These are phyloP conservation scores for Euclidia mi DNA, from an alignment of 2,888 invertebrate genomes.

Conservation along the genomic window DNA sequence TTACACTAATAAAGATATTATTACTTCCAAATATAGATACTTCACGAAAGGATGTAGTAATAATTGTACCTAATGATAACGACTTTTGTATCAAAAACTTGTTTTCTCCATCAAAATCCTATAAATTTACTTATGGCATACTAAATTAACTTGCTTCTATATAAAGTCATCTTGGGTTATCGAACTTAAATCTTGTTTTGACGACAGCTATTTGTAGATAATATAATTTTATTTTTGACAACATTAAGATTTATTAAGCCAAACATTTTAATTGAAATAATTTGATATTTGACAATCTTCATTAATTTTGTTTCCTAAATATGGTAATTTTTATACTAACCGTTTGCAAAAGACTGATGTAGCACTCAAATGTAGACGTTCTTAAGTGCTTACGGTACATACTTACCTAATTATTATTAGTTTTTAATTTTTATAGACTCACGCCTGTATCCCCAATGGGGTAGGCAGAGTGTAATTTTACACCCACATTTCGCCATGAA, in stretches of 20 bases:
- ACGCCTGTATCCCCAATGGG: no score
- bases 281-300: not conserved
- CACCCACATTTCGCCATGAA: no score
- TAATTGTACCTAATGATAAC: constrained; percentile 8
- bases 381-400: no score
- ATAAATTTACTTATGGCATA: constrained; percentile 32
- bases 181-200: constrained; percentile 27
- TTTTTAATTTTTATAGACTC: no score
- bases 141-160: constrained; percentile 31
- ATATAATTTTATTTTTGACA: not conserved
- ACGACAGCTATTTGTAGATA: not conserved
- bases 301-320: no score
- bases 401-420: no score
- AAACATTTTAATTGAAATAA: not conserved
- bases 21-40: not conserved
- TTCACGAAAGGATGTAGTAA: no score
- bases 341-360: no score
- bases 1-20: not conserved
- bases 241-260: not conserved
- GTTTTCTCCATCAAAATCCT: constrained; percentile 29
- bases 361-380: no score
- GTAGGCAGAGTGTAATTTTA: no score
- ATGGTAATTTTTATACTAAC: no score
- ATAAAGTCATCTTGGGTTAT: constrained; percentile 35
- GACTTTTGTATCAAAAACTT: constrained; percentile 22